Conservation (phyloP, 2,888 invertebrate genomes). For the Aphodius granarius region DNA sequence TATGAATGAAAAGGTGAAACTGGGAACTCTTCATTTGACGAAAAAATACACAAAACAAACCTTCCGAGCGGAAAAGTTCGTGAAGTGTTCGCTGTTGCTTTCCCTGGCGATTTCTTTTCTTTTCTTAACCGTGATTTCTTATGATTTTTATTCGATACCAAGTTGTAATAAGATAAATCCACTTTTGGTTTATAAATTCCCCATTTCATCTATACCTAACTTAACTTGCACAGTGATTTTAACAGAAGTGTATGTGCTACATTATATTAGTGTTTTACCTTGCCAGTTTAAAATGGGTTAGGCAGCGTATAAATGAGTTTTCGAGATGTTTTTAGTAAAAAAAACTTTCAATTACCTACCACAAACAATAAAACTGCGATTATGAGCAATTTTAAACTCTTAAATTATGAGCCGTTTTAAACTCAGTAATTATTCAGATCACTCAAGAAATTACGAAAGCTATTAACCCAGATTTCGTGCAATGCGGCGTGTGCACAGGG, state of each 20-base stretch:
- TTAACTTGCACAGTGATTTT: too few relatives aligned
- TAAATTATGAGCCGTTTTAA: neutral
- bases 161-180: neutral
- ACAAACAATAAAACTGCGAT: neutral
- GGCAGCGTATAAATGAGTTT: too few relatives aligned
- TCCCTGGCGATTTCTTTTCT: neutral
- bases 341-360: neutral
- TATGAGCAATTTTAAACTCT: neutral
- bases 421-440: neutral
- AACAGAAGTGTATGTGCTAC: too few relatives aligned
- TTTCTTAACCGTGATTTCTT: neutral
- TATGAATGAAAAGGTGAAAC: neutral
- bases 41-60: neutral
- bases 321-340: too few relatives aligned
- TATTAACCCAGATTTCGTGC: neutral
- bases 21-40: neutral
- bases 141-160: neutral
- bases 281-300: too few relatives aligned
- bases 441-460: neutral
- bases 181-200: too few relatives aligned
- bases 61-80: neutral
- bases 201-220: too few relatives aligned
- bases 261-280: too few relatives aligned
- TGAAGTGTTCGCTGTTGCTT: neutral
- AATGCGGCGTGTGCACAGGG: neutral